Conservation (phyloP, 2,113 vertebrate species). For the Cryptoleucopteryx plumbea region DNA sequence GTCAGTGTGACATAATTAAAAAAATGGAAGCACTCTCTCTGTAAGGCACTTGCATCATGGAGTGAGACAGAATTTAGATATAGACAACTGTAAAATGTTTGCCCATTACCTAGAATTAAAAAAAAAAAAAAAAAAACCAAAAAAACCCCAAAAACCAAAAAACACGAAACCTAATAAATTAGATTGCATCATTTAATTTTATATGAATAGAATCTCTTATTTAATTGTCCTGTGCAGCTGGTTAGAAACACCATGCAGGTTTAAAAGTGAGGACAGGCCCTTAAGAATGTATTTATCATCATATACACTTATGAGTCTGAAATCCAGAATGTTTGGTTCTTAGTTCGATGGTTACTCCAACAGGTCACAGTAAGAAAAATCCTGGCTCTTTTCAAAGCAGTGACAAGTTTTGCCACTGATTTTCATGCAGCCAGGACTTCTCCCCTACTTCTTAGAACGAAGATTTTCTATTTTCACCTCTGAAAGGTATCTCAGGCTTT, state of each 20-base stretch:
- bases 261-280: background rate
- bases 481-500: background rate
- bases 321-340: background rate
- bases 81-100: background rate
- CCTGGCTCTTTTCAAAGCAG: background rate
- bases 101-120: background rate
- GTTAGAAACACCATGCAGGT: background rate
- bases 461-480: background rate
- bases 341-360: background rate
- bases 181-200: background rate
- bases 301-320: accelerated
- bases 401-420: background rate
- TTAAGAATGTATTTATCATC: background rate
- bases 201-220: background rate
- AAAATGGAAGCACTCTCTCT: background rate
- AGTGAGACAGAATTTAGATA: background rate
- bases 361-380: background rate
- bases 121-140: background rate
- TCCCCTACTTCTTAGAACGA: background rate
- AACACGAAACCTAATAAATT: background rate
- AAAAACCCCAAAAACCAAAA: background rate
- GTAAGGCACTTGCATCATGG: background rate
- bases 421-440: background rate
- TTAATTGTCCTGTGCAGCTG: background rate
- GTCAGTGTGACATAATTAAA: background rate